Percentiles rank a stretch among this genome's conserved stretches.
These are phyloP conservation scores for Oryzias curvinotus DNA, from an alignment of 2,113 vertebrate species.

Conservation along the genomic window DNA sequence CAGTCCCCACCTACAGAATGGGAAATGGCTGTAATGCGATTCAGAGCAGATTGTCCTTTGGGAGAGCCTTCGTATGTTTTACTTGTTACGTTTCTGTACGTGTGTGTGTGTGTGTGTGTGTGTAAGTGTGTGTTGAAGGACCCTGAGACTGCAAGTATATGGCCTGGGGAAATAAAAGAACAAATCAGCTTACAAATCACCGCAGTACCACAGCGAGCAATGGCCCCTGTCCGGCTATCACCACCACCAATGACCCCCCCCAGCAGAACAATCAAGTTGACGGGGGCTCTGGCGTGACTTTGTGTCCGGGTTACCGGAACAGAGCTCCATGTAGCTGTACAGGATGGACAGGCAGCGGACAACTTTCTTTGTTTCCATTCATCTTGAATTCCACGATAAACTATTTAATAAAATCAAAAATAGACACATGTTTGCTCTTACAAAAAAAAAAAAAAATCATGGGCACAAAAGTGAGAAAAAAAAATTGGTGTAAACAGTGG, in stretches of 20 bases:
- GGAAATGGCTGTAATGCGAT: conserved; percentile 78
- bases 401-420: too few relatives aligned
- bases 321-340: conserved; percentile 3
- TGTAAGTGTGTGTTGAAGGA: conserved; percentile 34
- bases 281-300: conserved; percentile 42
- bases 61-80: conserved; percentile 66
- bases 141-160: conserved; percentile 62
- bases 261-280: conserved; percentile 54
- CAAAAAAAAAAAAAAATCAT: too few relatives aligned
- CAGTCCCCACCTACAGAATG: conserved; percentile 74
- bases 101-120: conserved; percentile 37
- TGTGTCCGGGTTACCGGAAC: conserved; percentile 35
- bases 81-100: conserved; percentile 35
- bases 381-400: too few relatives aligned
- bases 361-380: conserved; percentile 15
- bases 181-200: conserved; percentile 80
- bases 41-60: conserved; percentile 76
- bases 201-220: conserved; percentile 42
- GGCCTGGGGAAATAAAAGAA: conserved; percentile 77
- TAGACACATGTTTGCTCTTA: too few relatives aligned
- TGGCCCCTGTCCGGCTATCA: conserved; percentile 64
- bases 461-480: too few relatives aligned
- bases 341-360: conserved; percentile 21
- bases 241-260: conserved; percentile 60
- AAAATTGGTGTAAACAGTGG: too few relatives aligned